Evolutionary conservation across 1,140 invertebrate genomes (phyloP), one percentile per base, ranked within the genome.

Genomic region (Aphis gossypii): DNA sequence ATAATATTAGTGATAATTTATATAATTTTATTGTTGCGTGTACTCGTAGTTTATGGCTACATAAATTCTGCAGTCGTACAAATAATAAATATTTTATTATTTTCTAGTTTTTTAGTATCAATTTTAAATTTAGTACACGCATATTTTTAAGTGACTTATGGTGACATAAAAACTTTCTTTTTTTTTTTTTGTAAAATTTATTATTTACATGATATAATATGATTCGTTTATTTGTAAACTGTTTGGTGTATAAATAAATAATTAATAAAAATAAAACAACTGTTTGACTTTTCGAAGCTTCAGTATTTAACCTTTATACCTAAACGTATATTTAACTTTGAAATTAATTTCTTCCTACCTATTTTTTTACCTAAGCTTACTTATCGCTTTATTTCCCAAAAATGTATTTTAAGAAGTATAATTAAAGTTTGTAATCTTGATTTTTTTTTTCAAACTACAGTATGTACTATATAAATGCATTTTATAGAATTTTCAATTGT

Each of bases 11-110:
- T 84, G 38, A 41, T 21, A 83, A 83, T 83, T 83, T 83, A 38
- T 83, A 38, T 41, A 7, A 38, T 83, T 83, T 83, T 83, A 23
- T 41, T 84, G 83, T 84, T 25, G 83, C 41, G 8, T 41, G 35
- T 25, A 44, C 23, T 14, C 7, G 38, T 44, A 23, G 38, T 84
- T 84, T 84, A 84, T 41, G 18, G 41, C 83, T 44, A 21, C 83
- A 84, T 84, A 84, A 84, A 38, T 84, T 83, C 82, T 41, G 21
- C 8, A 41, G 83, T 41, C 41, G 3, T 84, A 44, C 20, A 84
- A 76, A 84, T 84, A 84, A 84, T 84, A 84, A 41, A 84, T 21
- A 84, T 84, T 84, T 84, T 84, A 84, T 41, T 84, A 3, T 84
- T 84, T 84, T 84, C 9, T 25, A 41, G 21, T 84, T 84, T 84